These are phyloP conservation scores for Takifugu flavidus DNA, from an alignment of 2,113 vertebrate species.

Conservation along the genomic window DNA sequence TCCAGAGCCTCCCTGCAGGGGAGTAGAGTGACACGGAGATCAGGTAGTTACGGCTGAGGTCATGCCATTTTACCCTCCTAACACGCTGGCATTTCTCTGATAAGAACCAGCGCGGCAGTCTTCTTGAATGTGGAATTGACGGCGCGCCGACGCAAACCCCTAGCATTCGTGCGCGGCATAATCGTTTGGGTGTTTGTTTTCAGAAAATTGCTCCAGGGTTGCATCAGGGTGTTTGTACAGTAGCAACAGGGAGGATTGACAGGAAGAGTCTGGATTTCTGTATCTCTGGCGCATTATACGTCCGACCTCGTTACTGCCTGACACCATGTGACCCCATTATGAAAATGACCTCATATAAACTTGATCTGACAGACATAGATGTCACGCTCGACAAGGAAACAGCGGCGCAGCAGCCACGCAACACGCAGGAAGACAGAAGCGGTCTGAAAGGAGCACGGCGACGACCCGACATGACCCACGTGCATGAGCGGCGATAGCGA, in stretches of 20 bases:
- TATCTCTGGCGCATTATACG: conserved; percentile 3
- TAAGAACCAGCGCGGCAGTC: conserved; percentile 9
- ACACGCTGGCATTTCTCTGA: conserved; percentile 1
- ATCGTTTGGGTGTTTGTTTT: conserved; percentile 42
- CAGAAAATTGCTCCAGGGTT: conserved; percentile 59
- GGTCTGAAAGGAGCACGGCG: conserved; percentile 10
- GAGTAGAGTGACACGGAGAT: conserved; percentile 33
- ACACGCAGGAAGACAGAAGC: not conserved
- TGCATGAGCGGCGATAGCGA: not conserved
- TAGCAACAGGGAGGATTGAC: conserved; percentile 27
- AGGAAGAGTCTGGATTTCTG: conserved; percentile 25
- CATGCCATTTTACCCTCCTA: conserved; percentile 38
- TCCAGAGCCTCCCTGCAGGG: conserved; percentile 20
- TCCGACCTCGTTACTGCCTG: conserved; percentile 3
- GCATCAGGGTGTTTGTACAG: conserved; percentile 62
- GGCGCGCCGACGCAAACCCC: too few relatives aligned
- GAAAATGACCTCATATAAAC: conserved; percentile 9
- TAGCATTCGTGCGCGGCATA: too few relatives aligned
- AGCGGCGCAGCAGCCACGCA: too few relatives aligned
- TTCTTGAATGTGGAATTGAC: conserved; percentile 7
- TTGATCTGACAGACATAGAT: too few relatives aligned
- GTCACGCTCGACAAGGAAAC: too few relatives aligned
- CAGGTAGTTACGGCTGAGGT: conserved; percentile 55
- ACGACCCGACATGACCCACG: conserved; percentile 4
- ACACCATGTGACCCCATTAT: conserved; percentile 3